Conservation (phyloP, 2,113 vertebrate genomes). For the Myrmecobius fasciatus region DNA sequence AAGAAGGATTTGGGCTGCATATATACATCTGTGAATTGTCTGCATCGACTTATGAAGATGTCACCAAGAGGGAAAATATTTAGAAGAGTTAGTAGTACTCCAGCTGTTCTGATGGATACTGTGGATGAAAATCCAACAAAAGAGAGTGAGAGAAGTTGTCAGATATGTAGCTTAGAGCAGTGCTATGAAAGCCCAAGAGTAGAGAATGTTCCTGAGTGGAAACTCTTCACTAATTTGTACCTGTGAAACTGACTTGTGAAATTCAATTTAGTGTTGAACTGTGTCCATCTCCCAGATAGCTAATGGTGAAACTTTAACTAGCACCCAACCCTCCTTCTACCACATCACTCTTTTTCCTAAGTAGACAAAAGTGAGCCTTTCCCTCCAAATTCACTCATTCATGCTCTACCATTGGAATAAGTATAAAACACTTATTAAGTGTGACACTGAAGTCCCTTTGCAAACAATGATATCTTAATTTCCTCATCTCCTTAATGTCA, state of each 20-base stretch:
- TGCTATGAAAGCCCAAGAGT: background rate
- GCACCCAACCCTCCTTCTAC: background rate
- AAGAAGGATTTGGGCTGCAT: background rate
- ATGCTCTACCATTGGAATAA: background rate
- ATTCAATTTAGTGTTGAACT: background rate
- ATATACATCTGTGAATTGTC: background rate
- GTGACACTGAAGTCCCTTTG: constrained; percentile 20
- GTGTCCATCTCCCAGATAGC: background rate
- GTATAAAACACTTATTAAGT: background rate
- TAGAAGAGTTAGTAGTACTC: background rate
- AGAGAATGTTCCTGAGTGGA: background rate
- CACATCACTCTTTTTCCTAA: background rate
- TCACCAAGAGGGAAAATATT: background rate
- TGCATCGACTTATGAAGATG: background rate
- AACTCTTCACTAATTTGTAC: background rate
- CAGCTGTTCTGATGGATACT: background rate
- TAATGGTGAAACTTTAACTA: background rate
- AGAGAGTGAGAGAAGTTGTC: background rate
- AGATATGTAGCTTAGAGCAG: background rate
- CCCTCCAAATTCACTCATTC: background rate
- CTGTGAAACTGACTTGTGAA: background rate
- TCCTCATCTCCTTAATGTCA: background rate
- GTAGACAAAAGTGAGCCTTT: background rate
- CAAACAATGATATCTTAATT: constrained; percentile 32
- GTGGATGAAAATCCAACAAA: background rate